Evolutionary conservation across 2,797 vertebrate species (phyloP).

Genomic region (Sebastes ruberrimus): DNA sequence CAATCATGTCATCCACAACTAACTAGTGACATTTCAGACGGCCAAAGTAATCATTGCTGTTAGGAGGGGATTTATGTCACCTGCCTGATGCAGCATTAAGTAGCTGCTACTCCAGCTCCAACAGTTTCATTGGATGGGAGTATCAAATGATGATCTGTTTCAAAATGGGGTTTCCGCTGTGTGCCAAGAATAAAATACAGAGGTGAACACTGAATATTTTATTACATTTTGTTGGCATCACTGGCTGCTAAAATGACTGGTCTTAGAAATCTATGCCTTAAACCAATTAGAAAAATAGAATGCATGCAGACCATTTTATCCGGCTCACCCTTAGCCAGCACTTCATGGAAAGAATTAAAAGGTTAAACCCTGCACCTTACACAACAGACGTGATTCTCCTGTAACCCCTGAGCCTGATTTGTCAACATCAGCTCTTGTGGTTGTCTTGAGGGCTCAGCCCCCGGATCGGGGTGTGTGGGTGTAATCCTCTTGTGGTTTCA

Average conservation of each 20-base stretch:
- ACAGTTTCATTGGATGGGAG: not conserved
- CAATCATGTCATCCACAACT: not conserved
- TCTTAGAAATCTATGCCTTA: not conserved
- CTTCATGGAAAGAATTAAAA: not conserved
- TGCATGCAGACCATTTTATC: not conserved
- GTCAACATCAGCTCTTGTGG: slow-evolving; percentile 16
- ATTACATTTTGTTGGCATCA: not conserved
- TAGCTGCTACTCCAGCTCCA: not conserved
- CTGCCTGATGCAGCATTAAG: not conserved
- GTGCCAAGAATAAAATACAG: not conserved
- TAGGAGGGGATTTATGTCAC: not conserved
- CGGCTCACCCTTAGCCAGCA: not conserved
- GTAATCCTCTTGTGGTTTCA: slow-evolving; percentile 49
- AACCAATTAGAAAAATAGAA: not conserved
- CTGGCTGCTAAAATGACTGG: not conserved
- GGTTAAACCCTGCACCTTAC: slow-evolving; percentile 29
- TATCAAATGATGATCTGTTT: not conserved
- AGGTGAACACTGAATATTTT: not conserved
- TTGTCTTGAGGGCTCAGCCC: slow-evolving; percentile 19
- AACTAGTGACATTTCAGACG: not conserved
- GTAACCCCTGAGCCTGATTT: slow-evolving; percentile 12
- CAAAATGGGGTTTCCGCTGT: not conserved
- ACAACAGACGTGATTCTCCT: slow-evolving; percentile 13
- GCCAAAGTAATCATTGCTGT: not conserved
- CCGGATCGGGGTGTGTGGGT: not conserved